Conservation (phyloP, 2,797 vertebrate species). For the Pangasius krempfi region DNA sequence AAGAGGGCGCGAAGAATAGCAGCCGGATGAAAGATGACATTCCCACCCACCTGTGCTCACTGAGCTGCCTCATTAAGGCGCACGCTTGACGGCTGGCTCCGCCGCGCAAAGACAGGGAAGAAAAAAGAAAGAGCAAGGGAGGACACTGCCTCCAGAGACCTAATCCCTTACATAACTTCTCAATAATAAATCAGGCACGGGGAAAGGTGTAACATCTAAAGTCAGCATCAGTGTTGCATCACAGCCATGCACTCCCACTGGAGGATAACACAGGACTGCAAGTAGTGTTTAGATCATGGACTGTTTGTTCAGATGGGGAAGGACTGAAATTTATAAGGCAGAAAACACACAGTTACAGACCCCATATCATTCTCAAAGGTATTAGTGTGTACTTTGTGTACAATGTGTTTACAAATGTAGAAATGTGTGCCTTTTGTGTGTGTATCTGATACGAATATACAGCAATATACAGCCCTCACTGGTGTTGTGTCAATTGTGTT, state of each 20-base stretch:
- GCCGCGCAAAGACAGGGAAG: slow-evolving; percentile 38
- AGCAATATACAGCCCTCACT: not conserved
- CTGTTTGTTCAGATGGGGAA: not conserved
- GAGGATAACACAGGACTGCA: not conserved
- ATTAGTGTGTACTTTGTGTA: not conserved
- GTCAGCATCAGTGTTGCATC: slow-evolving; percentile 34
- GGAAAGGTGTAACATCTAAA: slow-evolving; percentile 32
- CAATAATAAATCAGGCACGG: slow-evolving; percentile 45
- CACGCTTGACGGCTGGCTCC: slow-evolving; percentile 64
- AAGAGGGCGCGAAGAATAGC: slow-evolving; percentile 30
- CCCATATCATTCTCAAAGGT: slow-evolving; percentile 28
- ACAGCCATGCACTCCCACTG: slow-evolving; percentile 3
- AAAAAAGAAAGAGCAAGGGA: slow-evolving; percentile 45
- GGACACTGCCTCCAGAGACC: slow-evolving; percentile 43
- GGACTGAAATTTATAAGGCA: not conserved
- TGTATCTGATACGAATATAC: not conserved
- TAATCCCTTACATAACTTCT: slow-evolving; percentile 64
- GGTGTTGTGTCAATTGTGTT: not conserved
- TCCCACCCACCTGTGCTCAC: slow-evolving; percentile 64
- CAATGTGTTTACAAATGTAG: not conserved
- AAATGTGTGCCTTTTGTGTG: not conserved
- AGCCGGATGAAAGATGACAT: slow-evolving; percentile 74
- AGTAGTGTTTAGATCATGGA: slow-evolving; percentile 9
- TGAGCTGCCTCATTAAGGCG: slow-evolving; percentile 62
- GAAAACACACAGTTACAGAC: slow-evolving; percentile 4